Percentiles rank a stretch among this genome's conserved stretches.
These are phyloP conservation scores for Sesamia inferens DNA, from an alignment of 2,888 invertebrate species.

Conservation along the genomic window DNA sequence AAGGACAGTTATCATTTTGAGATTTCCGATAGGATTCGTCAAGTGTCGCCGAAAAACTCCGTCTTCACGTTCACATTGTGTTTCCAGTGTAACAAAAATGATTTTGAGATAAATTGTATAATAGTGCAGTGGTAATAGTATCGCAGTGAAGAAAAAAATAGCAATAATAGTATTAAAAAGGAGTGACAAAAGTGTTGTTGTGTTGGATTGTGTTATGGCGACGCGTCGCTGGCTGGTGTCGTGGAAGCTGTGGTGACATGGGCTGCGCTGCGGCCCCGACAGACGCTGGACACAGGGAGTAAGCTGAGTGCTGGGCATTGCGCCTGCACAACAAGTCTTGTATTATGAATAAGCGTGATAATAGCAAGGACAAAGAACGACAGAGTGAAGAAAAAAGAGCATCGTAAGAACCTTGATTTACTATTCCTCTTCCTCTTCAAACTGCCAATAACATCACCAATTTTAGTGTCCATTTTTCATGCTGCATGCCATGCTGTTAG, in stretches of 20 bases:
- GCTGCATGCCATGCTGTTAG: background rate
- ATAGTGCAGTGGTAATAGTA: conserved; percentile 84
- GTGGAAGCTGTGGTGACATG: conserved; percentile 86
- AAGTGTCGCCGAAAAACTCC: conserved; percentile 85
- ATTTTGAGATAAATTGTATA: conserved; percentile 88
- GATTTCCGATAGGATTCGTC: conserved; percentile 59
- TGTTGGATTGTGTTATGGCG: conserved; percentile 83
- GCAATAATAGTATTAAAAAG: conserved; percentile 74
- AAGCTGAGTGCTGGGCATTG: conserved; percentile 84
- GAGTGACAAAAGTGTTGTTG: conserved; percentile 70
- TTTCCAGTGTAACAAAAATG: conserved; percentile 88
- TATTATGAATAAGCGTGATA: conserved; percentile 89
- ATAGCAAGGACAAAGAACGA: conserved; percentile 89
- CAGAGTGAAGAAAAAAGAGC: conserved; percentile 89
- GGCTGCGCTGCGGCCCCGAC: conserved; percentile 83
- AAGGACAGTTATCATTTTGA: conserved; percentile 43
- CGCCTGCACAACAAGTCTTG: conserved; percentile 85
- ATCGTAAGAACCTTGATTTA: conserved; percentile 79
- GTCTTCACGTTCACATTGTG: conserved; percentile 71
- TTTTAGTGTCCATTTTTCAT: background rate
- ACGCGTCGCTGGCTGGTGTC: conserved; percentile 75
- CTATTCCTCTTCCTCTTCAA: background rate
- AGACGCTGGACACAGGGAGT: conserved; percentile 86
- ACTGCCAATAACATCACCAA: background rate
- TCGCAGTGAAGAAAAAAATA: conserved; percentile 78